Conservation (phyloP, 2,888 invertebrate genomes). For the Microdon myrmicae region DNA sequence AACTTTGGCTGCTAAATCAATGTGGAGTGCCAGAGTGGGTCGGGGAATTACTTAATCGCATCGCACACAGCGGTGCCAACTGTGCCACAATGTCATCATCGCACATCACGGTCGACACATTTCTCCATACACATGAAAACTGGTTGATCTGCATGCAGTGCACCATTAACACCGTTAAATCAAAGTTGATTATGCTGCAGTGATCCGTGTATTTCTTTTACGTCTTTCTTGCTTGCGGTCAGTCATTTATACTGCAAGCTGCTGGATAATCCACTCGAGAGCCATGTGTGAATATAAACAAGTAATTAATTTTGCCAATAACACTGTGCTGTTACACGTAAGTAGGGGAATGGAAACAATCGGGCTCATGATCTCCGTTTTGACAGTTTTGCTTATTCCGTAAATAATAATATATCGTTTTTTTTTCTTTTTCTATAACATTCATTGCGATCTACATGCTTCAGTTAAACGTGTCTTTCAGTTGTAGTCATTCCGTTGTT, state of each 20-base stretch:
- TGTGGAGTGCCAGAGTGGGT: too few species aligned
- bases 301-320: too few species aligned
- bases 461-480: too few species aligned
- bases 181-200: slow-evolving; percentile 27
- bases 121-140: slow-evolving; percentile 22
- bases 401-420: too few species aligned
- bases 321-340: too few species aligned
- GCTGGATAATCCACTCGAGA: background rate
- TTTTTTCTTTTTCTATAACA: too few species aligned
- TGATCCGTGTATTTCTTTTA: slow-evolving; percentile 24
- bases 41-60: slow-evolving; percentile 37
- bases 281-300: slow-evolving; percentile 4
- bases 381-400: too few species aligned
- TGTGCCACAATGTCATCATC: slow-evolving; percentile 33
- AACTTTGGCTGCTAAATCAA: too few species aligned
- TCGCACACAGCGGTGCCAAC: background rate
- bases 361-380: too few species aligned
- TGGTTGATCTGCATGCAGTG: slow-evolving; percentile 10
- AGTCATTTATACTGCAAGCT: slow-evolving; percentile 25
- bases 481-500: too few species aligned
- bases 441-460: too few species aligned
- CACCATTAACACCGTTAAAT: slow-evolving; percentile 35
- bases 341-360: too few species aligned
- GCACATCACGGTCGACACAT: slow-evolving; percentile 21
- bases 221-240: slow-evolving; percentile 30